A percentile compares a stretch with the other conserved stretches of the same genome.
Evolutionary conservation across 2,888 invertebrate species (phyloP).

Genomic region (Macaria liturata): DNA sequence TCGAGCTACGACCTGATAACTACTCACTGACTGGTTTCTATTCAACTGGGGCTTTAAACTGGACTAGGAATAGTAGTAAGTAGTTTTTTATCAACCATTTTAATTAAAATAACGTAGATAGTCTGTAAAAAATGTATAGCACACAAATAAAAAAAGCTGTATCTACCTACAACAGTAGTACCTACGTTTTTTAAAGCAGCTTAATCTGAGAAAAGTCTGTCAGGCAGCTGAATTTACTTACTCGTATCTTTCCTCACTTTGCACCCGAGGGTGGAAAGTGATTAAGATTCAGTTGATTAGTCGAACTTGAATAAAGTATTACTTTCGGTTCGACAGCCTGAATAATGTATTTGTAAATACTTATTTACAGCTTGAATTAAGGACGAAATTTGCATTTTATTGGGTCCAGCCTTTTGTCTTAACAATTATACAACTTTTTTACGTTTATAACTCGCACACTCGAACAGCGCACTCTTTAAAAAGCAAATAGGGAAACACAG

Average conservation of each 20-base stretch:
- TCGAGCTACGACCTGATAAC: constrained; percentile 38
- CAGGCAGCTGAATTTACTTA: constrained; percentile 45
- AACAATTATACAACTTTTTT: too few relatives aligned
- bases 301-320: constrained; percentile 53
- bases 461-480: too few relatives aligned
- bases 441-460: too few relatives aligned
- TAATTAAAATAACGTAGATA: too few relatives aligned
- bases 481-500: too few relatives aligned
- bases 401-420: background rate
- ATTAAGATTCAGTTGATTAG: constrained; percentile 59
- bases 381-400: constrained; percentile 3
- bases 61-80: background rate
- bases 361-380: constrained; percentile 6
- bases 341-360: constrained; percentile 6
- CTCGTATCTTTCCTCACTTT: constrained; percentile 50
- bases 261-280: constrained; percentile 47
- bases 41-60: background rate
- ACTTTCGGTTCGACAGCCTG: constrained; percentile 39
- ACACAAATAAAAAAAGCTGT: too few relatives aligned
- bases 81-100: too few relatives aligned
- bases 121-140: too few relatives aligned
- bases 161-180: too few relatives aligned
- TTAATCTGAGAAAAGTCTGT: constrained; percentile 26
- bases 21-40: constrained; percentile 14
- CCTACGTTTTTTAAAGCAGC: too few relatives aligned